These are phyloP conservation scores for Raja brachyura DNA, from an alignment of 2,113 vertebrate species.

Conservation along the genomic window DNA sequence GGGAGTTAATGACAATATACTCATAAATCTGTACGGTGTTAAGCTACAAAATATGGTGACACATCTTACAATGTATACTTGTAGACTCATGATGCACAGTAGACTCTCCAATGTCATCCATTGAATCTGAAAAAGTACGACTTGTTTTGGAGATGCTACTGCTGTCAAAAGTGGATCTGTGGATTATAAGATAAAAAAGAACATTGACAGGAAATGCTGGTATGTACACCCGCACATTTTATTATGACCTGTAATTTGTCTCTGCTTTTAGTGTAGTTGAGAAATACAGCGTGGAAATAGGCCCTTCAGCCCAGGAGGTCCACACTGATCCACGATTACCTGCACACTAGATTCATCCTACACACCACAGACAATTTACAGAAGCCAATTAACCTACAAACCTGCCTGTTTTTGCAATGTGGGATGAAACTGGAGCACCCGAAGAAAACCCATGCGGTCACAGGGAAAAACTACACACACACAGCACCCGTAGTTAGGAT, in stretches of 20 bases:
- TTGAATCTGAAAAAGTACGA: conserved; percentile 50
- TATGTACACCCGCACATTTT: not conserved
- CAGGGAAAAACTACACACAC: no score
- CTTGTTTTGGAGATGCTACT: conserved; percentile 60
- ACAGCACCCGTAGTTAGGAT: no score
- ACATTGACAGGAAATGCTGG: not conserved
- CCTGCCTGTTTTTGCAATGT: no score
- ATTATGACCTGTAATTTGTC: not conserved
- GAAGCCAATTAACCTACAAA: no score
- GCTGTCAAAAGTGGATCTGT: conserved; percentile 64
- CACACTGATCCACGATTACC: no score
- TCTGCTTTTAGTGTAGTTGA: not conserved
- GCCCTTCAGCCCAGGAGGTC: no score
- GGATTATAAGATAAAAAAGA: conserved; percentile 15
- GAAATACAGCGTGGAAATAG: no score
- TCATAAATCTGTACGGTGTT: not conserved
- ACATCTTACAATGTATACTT: not conserved
- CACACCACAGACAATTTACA: no score
- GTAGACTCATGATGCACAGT: conserved; percentile 49
- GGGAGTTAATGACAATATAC: not conserved
- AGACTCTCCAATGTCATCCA: conserved; percentile 59
- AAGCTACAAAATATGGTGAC: not conserved
- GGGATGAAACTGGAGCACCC: no score
- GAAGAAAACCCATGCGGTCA: no score
- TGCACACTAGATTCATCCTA: no score